phyloP scores from a whole-genome alignment of 1,140 invertebrate species.

The honey bee (Apis mellifera) region DNA sequence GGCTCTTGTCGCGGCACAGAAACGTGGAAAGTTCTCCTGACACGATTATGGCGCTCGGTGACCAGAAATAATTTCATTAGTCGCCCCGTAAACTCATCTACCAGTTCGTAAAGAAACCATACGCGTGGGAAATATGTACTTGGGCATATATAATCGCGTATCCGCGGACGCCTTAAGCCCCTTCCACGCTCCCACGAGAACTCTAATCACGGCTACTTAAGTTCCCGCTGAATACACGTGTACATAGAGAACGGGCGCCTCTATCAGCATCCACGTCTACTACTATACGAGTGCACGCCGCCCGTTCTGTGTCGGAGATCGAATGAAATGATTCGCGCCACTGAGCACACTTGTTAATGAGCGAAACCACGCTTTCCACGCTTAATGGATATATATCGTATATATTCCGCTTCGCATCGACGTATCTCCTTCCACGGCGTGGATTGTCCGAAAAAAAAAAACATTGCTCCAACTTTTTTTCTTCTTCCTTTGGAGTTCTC shows the following conservation, averaged over 20 bases:
- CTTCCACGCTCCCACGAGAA: neutral
- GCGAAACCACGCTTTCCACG: conserved; percentile 38
- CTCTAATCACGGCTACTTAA: conserved; percentile 51
- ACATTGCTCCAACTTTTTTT: no score
- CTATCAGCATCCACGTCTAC: neutral
- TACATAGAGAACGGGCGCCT: neutral
- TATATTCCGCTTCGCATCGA: neutral
- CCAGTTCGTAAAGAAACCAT: conserved; percentile 57
- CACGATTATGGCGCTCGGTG: conserved; percentile 57
- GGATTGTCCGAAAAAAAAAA: neutral
- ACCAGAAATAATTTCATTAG: conserved; percentile 67
- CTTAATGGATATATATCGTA: conserved; percentile 31
- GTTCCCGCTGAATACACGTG: conserved; percentile 28
- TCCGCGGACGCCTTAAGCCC: conserved; percentile 25
- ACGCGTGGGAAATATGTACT: conserved; percentile 49
- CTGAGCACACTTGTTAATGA: conserved; percentile 29
- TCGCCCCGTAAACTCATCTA: conserved; percentile 58
- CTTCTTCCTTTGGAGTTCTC: neutral
- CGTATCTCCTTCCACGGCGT: neutral
- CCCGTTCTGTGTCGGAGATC: neutral
- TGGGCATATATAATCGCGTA: conserved; percentile 35
- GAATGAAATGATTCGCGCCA: conserved; percentile 47
- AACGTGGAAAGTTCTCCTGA: conserved; percentile 58
- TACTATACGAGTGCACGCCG: no score
- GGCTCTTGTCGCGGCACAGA: conserved; percentile 61